phyloP scores from a whole-genome alignment of 2,888 invertebrate genomes.

The Orthosia cruda region DNA sequence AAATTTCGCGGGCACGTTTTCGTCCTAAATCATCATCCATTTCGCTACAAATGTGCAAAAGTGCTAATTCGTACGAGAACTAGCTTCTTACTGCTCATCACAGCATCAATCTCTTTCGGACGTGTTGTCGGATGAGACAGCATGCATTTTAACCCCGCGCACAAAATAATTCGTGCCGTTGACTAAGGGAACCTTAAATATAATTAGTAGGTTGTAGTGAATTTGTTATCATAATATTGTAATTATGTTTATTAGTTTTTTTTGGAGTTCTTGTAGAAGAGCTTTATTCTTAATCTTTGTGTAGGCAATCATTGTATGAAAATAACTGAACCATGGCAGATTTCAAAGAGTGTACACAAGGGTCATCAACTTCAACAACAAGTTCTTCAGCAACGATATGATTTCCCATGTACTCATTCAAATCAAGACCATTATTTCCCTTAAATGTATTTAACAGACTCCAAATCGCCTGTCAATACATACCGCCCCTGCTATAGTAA shows the following conservation, averaged over 20 bases:
- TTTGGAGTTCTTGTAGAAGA: background rate
- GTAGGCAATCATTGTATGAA: background rate
- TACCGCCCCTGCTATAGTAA: conserved; percentile 65
- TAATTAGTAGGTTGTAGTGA: background rate
- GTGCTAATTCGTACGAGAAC: too few relatives aligned
- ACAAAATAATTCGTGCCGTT: too few relatives aligned
- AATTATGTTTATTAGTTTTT: background rate
- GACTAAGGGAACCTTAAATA: too few relatives aligned
- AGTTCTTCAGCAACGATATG: background rate
- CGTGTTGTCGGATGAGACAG: too few relatives aligned
- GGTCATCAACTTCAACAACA: background rate
- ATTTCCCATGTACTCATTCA: background rate
- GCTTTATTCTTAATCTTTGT: background rate
- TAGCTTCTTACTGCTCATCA: too few relatives aligned
- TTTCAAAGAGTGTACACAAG: background rate
- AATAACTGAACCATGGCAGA: background rate
- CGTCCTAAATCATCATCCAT: too few relatives aligned
- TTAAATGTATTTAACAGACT: background rate
- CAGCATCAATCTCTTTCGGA: too few relatives aligned
- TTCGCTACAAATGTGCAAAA: too few relatives aligned
- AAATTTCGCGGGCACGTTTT: too few relatives aligned
- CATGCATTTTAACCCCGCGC: too few relatives aligned
- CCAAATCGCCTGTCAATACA: conserved; percentile 64
- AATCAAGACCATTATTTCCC: background rate
- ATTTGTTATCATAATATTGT: background rate